These are phyloP conservation scores for Lipophrys pholis DNA, from an alignment of 2,113 vertebrate species.

Conservation along the genomic window DNA sequence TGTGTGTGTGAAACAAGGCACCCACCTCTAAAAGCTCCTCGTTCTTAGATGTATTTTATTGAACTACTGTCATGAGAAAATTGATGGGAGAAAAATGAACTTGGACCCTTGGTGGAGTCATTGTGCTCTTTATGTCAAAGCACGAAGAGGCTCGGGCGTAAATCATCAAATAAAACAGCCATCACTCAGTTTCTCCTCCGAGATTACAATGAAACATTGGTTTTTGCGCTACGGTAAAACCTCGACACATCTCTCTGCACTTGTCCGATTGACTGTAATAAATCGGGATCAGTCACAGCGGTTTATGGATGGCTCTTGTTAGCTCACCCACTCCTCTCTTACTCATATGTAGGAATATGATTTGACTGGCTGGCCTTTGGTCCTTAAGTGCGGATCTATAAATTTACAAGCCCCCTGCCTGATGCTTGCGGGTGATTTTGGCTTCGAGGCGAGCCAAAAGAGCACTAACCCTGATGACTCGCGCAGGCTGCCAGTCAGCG, in stretches of 20 bases:
- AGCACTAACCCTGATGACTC: slow-evolving; percentile 83
- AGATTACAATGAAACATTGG: slow-evolving; percentile 32
- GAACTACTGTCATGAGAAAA: slow-evolving; percentile 24
- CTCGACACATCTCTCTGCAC: slow-evolving; percentile 1
- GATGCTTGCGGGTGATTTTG: slow-evolving; percentile 58
- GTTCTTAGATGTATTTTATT: slow-evolving; percentile 27
- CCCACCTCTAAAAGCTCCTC: slow-evolving; percentile 38
- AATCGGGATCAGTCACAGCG: slow-evolving; percentile 36
- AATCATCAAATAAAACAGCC: slow-evolving; percentile 45
- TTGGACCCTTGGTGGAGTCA: slow-evolving; percentile 3
- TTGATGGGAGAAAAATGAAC: slow-evolving; percentile 15
- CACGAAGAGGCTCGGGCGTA: slow-evolving; percentile 10
- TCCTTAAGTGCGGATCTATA: slow-evolving; percentile 68
- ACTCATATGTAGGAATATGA: slow-evolving; percentile 49
- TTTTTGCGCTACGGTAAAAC: slow-evolving; percentile 24
- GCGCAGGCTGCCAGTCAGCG: slow-evolving; percentile 70
- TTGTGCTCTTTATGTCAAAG: slow-evolving; percentile 29
- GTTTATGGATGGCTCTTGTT: slow-evolving; percentile 37
- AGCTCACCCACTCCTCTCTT: background rate
- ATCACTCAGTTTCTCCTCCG: slow-evolving; percentile 23
- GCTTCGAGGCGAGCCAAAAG: slow-evolving; percentile 68
- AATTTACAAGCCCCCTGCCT: slow-evolving; percentile 55
- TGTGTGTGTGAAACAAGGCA: slow-evolving; percentile 22
- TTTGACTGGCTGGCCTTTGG: slow-evolving; percentile 54
- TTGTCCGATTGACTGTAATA: slow-evolving; percentile 21